Percentiles rank a stretch among this genome's conserved stretches.
Evolutionary conservation across 2,797 vertebrate genomes (phyloP).

Genomic region (Eleutherodactylus coqui): DNA sequence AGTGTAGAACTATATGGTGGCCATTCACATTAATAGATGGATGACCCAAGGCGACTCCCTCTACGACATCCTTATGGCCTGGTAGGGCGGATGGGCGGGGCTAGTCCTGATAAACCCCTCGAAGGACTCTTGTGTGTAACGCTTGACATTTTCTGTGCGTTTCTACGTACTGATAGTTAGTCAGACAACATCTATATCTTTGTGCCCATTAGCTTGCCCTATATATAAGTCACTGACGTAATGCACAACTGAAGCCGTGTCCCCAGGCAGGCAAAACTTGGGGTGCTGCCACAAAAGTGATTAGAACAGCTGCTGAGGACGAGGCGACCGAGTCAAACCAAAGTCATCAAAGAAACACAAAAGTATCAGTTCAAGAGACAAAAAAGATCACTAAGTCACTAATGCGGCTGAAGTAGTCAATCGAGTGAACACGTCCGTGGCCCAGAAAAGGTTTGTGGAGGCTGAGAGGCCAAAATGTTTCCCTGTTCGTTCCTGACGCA

Average conservation of each 20-base stretch:
- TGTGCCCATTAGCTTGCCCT: neutral
- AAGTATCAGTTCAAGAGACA: neutral
- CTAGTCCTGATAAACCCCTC: neutral
- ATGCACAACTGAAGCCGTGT: neutral
- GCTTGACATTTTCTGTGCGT: neutral
- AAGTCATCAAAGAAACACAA: conserved; percentile 27
- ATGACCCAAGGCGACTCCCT: too few species aligned
- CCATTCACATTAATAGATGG: too few species aligned
- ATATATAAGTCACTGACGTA: conserved; percentile 24
- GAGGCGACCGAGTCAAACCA: conserved; percentile 36
- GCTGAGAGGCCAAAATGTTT: too few species aligned
- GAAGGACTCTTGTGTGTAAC: neutral
- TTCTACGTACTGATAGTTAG: neutral
- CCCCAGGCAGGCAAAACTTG: conserved; percentile 35
- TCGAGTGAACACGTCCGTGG: too few species aligned
- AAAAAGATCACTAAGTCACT: conserved; percentile 11
- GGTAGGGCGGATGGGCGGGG: too few species aligned
- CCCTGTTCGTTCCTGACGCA: too few species aligned
- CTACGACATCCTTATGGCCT: too few species aligned
- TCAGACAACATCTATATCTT: neutral
- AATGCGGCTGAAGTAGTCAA: too few species aligned
- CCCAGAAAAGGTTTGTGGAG: too few species aligned
- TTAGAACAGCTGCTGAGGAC: conserved; percentile 45
- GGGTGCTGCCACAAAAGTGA: conserved; percentile 46
- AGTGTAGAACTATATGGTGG: too few species aligned